Conservation (phyloP, 2,888 invertebrate species). For the Philopedon plagiatum region DNA sequence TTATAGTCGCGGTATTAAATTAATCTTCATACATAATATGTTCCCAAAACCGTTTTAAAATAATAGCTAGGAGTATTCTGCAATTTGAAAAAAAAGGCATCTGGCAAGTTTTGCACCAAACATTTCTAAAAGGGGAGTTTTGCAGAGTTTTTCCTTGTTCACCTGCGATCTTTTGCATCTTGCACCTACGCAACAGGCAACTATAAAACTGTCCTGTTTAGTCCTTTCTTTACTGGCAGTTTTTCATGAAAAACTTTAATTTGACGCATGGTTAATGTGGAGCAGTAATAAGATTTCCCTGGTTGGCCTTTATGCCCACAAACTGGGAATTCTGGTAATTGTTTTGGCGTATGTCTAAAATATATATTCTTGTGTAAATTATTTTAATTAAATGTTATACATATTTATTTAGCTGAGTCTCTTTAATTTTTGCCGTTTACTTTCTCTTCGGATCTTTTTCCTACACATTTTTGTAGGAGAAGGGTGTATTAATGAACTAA, state of each 20-base stretch:
- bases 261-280: constrained; percentile 28
- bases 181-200: constrained; percentile 25
- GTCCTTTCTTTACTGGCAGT: constrained; percentile 13
- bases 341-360: constrained; percentile 10
- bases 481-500: background rate
- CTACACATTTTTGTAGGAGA: constrained; percentile 5
- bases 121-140: too few species aligned
- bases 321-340: constrained; percentile 21
- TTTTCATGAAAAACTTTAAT: constrained; percentile 34
- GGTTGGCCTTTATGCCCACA: constrained; percentile 31
- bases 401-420: background rate
- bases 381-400: background rate
- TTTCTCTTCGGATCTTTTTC: too few species aligned
- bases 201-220: constrained; percentile 37
- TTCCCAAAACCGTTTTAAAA: too few species aligned
- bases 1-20: too few species aligned
- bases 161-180: constrained; percentile 37
- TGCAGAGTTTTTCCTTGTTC: too few species aligned
- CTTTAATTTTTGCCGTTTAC: background rate
- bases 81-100: too few species aligned
- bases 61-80: too few species aligned
- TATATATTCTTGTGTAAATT: too few species aligned
- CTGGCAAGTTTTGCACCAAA: too few species aligned
- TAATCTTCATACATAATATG: too few species aligned
- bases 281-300: constrained; percentile 33